Evolutionary conservation across 2,113 vertebrate species (phyloP).

Genomic region (Coturnix japonica): DNA sequence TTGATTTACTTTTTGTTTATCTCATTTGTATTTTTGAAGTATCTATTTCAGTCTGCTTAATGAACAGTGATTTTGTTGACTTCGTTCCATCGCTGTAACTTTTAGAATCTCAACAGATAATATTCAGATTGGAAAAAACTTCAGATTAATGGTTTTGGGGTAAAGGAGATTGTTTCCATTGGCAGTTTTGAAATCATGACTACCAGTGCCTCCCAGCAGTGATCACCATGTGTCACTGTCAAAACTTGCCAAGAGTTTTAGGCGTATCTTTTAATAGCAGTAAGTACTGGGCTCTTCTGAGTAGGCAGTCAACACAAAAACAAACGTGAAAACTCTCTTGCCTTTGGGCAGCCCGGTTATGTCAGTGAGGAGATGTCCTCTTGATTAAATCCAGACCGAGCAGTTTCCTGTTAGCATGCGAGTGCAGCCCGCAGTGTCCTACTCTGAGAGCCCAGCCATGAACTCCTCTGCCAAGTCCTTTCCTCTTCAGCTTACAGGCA

Average conservation of each 20-base stretch:
- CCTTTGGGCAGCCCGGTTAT: conserved; percentile 64
- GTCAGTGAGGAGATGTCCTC: conserved; percentile 67
- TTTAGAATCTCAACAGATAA: background rate
- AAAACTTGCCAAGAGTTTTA: background rate
- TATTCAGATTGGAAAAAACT: background rate
- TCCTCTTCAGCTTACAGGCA: conserved; percentile 58
- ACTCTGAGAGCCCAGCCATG: conserved; percentile 54
- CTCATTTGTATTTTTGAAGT: background rate
- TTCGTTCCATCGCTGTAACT: background rate
- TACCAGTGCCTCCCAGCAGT: background rate
- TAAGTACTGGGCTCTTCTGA: background rate
- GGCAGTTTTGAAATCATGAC: background rate
- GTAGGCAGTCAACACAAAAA: conserved; percentile 21
- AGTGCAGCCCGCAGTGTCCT: conserved; percentile 58
- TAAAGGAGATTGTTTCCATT: background rate
- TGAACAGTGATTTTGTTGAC: background rate
- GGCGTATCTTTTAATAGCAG: background rate
- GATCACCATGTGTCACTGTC: background rate
- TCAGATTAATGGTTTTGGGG: rapidly evolving
- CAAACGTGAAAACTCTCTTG: conserved; percentile 40
- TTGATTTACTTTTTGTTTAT: background rate
- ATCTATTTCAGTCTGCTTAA: background rate
- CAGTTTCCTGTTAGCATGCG: conserved; percentile 87
- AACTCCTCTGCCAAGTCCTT: conserved; percentile 64
- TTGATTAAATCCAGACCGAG: conserved; percentile 92